Conservation (phyloP, 2,113 vertebrate species). For the Trachemys scripta region DNA sequence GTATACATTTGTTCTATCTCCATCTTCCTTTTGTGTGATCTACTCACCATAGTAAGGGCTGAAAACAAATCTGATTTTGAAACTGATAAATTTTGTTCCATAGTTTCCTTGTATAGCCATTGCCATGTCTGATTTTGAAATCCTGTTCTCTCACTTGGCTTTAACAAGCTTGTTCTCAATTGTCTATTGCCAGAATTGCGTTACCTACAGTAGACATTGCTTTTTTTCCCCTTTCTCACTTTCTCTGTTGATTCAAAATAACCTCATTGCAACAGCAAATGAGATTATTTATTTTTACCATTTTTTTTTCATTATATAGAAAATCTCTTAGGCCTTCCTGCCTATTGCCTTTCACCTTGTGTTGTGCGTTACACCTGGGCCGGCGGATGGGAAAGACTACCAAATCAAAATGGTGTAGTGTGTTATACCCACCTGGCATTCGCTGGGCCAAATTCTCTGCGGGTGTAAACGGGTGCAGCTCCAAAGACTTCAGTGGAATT, state of each 20-base stretch:
- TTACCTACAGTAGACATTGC: neutral
- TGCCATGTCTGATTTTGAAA: constrained; percentile 69
- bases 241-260: neutral
- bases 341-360: neutral
- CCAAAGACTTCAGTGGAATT: neutral
- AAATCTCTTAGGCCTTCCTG: constrained; percentile 28
- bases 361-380: constrained; percentile 28
- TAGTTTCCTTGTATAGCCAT: constrained; percentile 78
- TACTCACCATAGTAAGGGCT: constrained; percentile 64
- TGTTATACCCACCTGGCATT: constrained; percentile 20
- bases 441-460: neutral
- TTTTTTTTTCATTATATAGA: constrained; percentile 5
- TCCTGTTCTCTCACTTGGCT: constrained; percentile 70
- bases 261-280: constrained; percentile 23
- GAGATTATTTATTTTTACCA: constrained; percentile 59
- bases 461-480: neutral
- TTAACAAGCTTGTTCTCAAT: constrained; percentile 47
- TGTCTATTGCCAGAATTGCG: constrained; percentile 13
- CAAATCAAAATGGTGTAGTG: neutral
- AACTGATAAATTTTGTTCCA: constrained; percentile 77
- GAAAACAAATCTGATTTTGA: constrained; percentile 76
- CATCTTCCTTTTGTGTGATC: constrained; percentile 53
- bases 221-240: neutral
- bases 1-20: constrained; percentile 51
- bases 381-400: constrained; percentile 15